A percentile compares a stretch with the other conserved stretches of the same genome.
Conservation (phyloP, 2,888 invertebrate genomes). For the Watsonalla binaria region DNA sequence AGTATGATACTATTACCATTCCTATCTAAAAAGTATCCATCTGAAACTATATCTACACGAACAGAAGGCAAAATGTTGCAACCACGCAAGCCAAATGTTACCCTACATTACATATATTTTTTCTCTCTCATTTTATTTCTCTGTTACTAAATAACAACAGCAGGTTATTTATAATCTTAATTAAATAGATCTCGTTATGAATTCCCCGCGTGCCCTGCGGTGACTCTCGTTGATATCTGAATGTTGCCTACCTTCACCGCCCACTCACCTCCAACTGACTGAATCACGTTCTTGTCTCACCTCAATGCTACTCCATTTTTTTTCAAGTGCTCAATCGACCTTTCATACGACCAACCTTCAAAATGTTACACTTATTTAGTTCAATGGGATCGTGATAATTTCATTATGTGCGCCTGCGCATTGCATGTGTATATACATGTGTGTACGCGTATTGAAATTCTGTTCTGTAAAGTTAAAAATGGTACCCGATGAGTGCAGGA, state of each 20-base stretch:
- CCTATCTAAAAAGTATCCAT: no score
- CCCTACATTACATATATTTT: no score
- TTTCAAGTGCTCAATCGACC: background rate
- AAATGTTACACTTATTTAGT: slow-evolving; percentile 1
- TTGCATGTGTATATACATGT: background rate
- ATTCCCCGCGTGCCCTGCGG: background rate
- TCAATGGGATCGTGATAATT: slow-evolving; percentile 2
- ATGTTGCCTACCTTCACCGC: slow-evolving; percentile 14
- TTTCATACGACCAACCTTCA: slow-evolving; percentile 1
- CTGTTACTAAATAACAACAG: no score
- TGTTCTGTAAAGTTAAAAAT: no score
- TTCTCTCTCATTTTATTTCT: no score
- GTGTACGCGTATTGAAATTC: background rate
- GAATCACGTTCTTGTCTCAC: slow-evolving; percentile 2
- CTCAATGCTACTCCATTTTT: slow-evolving; percentile 2
- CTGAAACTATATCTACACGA: no score
- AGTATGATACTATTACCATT: no score
- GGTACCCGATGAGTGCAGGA: no score
- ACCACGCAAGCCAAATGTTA: no score
- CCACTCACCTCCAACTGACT: slow-evolving; percentile 10
- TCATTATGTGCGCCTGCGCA: background rate
- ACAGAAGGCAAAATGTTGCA: no score
- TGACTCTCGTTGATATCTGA: slow-evolving; percentile 3
- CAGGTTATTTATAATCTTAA: background rate
- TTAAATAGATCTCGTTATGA: background rate